phyloP scores from a whole-genome alignment of 64 coral and sea anemone genomes.

The Stichodactyla mertensii region DNA sequence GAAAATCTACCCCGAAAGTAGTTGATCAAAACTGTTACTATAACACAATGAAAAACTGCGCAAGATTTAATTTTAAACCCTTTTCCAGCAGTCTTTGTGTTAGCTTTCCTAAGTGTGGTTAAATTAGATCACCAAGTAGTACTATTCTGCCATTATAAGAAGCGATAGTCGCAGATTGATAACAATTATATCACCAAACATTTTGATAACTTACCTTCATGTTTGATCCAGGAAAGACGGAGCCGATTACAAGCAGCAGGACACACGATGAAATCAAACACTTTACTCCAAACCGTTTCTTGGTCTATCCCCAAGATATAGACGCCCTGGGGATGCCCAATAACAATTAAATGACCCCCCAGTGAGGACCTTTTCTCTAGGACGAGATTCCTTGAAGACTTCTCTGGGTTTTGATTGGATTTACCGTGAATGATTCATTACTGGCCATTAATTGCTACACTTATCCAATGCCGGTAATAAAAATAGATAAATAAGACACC shows the following conservation, averaged over 20 bases:
- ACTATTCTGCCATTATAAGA: too few species aligned
- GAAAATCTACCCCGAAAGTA: too few species aligned
- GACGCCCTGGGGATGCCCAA: not conserved
- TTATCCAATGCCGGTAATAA: not conserved
- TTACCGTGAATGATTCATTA: not conserved
- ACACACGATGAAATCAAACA: not conserved
- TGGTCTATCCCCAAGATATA: not conserved
- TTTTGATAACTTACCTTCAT: not conserved
- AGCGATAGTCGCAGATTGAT: too few species aligned
- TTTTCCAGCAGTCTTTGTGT: too few species aligned
- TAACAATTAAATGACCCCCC: not conserved
- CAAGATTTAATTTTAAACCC: too few species aligned
- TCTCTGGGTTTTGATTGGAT: not conserved
- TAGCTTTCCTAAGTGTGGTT: too few species aligned
- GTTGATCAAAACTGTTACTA: too few species aligned
- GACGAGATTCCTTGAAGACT: not conserved
- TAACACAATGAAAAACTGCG: too few species aligned
- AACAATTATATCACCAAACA: too few species aligned
- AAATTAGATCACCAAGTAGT: too few species aligned
- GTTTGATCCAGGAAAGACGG: not conserved
- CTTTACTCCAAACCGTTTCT: not conserved
- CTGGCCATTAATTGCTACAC: not conserved
- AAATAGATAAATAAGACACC: not conserved
- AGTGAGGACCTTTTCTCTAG: not conserved
- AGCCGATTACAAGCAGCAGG: not conserved